A percentile compares a stretch with the other conserved stretches of the same genome.
These are phyloP conservation scores for Temnothorax rugatulus DNA, from an alignment of 2,888 invertebrate genomes.

Conservation along the genomic window DNA sequence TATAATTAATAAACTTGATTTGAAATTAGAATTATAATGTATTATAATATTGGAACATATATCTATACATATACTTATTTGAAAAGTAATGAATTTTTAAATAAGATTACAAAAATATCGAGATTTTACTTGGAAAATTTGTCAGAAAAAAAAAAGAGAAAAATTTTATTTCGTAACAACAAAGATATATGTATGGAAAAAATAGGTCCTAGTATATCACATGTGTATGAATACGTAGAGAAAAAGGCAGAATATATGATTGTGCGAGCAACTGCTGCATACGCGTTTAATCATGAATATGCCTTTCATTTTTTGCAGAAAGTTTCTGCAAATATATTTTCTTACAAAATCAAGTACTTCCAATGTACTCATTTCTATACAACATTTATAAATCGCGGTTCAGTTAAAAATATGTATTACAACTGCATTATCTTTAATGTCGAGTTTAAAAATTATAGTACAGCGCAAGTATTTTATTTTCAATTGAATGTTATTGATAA, in stretches of 20 bases:
- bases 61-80: not conserved
- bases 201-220: not conserved
- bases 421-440: constrained; percentile 3
- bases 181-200: not conserved
- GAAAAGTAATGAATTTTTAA: not conserved
- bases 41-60: no score
- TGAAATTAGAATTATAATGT: not conserved
- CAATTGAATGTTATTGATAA: not conserved
- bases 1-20: not conserved
- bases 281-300: constrained; percentile 1
- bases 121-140: not conserved
- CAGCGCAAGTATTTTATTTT: not conserved
- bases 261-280: not conserved
- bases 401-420: not conserved
- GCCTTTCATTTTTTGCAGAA: not conserved
- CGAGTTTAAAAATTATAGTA: not conserved
- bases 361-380: not conserved
- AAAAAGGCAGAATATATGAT: not conserved
- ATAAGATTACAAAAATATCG: not conserved
- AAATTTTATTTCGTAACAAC: not conserved
- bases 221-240: not conserved
- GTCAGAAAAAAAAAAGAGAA: not conserved
- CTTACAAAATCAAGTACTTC: not conserved
- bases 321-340: not conserved
- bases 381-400: not conserved